Conservation (phyloP, 2,888 invertebrate species). For the Mesopsocus fuscifrons region DNA sequence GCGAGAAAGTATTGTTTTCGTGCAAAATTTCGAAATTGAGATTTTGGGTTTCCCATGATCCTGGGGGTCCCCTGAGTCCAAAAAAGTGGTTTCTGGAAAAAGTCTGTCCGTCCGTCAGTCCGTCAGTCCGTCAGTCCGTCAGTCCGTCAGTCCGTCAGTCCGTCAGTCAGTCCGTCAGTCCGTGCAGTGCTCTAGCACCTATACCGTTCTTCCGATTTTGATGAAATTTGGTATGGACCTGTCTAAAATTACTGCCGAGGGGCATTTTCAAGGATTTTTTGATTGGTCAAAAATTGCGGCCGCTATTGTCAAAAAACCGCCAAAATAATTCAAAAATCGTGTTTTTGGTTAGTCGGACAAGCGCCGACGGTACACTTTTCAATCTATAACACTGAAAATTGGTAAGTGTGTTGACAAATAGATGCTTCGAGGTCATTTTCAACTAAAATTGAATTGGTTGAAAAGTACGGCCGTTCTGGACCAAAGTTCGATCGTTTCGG, state of each 20-base stretch:
- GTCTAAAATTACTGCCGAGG: neutral
- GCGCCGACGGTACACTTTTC: too few relatives aligned
- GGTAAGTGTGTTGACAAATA: too few relatives aligned
- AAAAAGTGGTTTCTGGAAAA: neutral
- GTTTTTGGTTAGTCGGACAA: too few relatives aligned
- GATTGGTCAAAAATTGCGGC: neutral
- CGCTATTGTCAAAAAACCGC: neutral
- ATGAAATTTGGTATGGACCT: neutral
- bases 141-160: neutral
- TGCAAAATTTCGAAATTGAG: neutral
- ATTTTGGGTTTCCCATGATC: neutral
- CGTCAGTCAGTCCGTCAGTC: neutral
- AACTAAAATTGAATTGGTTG: too few relatives aligned
- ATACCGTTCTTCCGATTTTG: too few relatives aligned
- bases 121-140: neutral
- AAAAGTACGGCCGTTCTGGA: too few relatives aligned
- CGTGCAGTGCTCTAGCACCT: too few relatives aligned
- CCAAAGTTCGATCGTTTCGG: too few relatives aligned
- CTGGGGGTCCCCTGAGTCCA: neutral
- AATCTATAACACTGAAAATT: too few relatives aligned
- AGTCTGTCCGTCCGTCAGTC: neutral
- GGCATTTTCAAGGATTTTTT: neutral
- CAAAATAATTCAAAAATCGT: neutral
- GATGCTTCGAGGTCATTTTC: too few relatives aligned
- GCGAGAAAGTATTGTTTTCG: neutral